Conservation (phyloP, 2,113 vertebrate genomes). For the Megaceryle maxima region DNA sequence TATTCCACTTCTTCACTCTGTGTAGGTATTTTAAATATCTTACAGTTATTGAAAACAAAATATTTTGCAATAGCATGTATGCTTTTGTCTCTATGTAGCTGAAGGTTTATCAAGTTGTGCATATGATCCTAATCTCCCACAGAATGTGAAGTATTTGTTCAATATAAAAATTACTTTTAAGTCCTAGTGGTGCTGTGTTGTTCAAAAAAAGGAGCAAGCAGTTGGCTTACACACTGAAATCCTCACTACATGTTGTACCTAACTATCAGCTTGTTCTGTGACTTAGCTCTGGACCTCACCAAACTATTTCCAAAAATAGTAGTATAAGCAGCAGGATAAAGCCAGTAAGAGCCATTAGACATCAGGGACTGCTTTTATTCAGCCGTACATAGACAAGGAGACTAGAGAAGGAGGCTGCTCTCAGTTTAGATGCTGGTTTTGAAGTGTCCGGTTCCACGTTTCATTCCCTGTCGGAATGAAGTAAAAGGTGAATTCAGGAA, state of each 20-base stretch:
- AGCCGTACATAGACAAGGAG: not conserved
- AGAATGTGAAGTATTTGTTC: not conserved
- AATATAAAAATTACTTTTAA: not conserved
- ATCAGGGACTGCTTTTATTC: not conserved
- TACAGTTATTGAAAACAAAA: not conserved
- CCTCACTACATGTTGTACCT: not conserved
- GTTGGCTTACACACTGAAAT: not conserved
- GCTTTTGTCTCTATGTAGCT: not conserved
- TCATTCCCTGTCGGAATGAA: not conserved
- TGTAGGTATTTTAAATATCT: not conserved
- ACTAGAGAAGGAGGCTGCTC: not conserved
- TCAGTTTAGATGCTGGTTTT: not conserved
- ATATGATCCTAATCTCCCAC: not conserved
- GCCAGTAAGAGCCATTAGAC: not conserved
- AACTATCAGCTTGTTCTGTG: not conserved
- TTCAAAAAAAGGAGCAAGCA: rapidly evolving
- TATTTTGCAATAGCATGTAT: not conserved
- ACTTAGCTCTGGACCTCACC: not conserved
- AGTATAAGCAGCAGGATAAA: not conserved
- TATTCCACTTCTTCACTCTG: not conserved
- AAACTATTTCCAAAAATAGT: not conserved
- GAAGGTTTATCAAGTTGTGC: not conserved
- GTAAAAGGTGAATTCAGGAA: not conserved
- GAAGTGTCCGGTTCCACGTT: not conserved
- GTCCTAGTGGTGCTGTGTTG: not conserved